Evolutionary conservation across 2,888 invertebrate genomes (phyloP).

Genomic region (Lepidonotus clava): DNA sequence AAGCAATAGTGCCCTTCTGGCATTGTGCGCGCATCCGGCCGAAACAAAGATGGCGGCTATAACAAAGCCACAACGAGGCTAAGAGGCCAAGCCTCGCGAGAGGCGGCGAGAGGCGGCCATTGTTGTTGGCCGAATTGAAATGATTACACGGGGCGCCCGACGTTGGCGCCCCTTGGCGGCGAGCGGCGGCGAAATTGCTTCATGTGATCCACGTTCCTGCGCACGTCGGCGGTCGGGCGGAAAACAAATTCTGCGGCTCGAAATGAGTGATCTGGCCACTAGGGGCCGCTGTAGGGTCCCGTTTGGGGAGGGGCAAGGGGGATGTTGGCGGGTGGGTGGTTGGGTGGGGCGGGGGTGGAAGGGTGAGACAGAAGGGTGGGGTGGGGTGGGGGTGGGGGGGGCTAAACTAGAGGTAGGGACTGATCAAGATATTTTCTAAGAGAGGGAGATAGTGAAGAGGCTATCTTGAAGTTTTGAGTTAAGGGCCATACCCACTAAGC

Average conservation of each 20-base stretch:
- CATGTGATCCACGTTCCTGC: constrained; percentile 27
- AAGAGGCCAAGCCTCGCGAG: not conserved
- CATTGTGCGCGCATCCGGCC: not conserved
- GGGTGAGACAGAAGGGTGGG: not conserved
- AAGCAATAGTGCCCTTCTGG: not conserved
- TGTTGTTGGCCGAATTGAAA: constrained; percentile 32
- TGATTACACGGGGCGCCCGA: constrained; percentile 43
- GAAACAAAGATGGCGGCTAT: constrained; percentile 20
- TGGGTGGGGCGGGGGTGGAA: not conserved
- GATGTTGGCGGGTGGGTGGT: not conserved
- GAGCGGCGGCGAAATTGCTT: not conserved
- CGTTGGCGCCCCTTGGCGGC: not conserved
- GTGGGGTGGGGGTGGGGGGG: not conserved
- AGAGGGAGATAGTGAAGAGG: too few relatives aligned
- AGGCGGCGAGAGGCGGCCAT: not conserved
- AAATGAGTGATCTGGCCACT: constrained; percentile 30
- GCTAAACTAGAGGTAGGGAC: not conserved
- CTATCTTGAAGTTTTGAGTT: too few relatives aligned
- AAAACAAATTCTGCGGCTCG: not conserved
- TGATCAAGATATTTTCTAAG: too few relatives aligned
- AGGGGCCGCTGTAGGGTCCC: not conserved
- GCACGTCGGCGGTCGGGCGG: constrained; percentile 22
- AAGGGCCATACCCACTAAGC: too few relatives aligned
- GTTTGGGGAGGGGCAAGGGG: not conserved
- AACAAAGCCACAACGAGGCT: constrained; percentile 26